Percentiles rank a stretch among this genome's conserved stretches.
Conservation (phyloP, 2,888 invertebrate genomes). For the Xylophagus ater region DNA sequence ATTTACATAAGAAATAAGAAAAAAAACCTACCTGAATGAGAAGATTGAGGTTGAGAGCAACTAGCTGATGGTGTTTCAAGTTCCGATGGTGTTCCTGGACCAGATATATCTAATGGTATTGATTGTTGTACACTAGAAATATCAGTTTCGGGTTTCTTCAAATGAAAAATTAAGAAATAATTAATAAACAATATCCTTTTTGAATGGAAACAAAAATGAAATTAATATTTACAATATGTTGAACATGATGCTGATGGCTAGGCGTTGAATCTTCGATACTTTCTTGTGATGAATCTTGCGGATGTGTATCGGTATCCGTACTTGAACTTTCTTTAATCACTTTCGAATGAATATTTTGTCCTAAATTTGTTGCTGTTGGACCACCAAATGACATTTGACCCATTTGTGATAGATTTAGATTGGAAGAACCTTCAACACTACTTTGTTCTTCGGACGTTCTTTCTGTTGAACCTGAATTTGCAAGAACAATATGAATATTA, state of each 20-base stretch:
- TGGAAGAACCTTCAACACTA: slow-evolving; percentile 32
- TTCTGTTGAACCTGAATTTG: slow-evolving; percentile 45
- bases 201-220: slow-evolving; percentile 10
- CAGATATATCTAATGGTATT: slow-evolving; percentile 39
- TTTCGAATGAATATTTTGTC: slow-evolving; percentile 35
- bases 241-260: slow-evolving; percentile 39
- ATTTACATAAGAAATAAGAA: slow-evolving; percentile 8
- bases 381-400: slow-evolving; percentile 41
- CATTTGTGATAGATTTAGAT: slow-evolving; percentile 41
- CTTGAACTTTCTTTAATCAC: slow-evolving; percentile 39
- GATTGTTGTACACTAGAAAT: slow-evolving; percentile 35
- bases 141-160: slow-evolving; percentile 38
- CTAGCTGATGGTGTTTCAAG: slow-evolving; percentile 34
- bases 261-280: slow-evolving; percentile 40
- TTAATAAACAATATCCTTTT: slow-evolving; percentile 7
- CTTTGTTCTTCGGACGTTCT: slow-evolving; percentile 42
- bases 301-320: slow-evolving; percentile 41
- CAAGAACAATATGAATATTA: too few species aligned
- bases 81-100: slow-evolving; percentile 36
- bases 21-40: slow-evolving; percentile 35
- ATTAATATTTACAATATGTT: slow-evolving; percentile 34
- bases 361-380: slow-evolving; percentile 34
- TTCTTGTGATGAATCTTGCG: slow-evolving; percentile 44
- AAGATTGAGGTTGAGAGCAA: slow-evolving; percentile 32
- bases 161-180: slow-evolving; percentile 17